phyloP scores from a whole-genome alignment of 2,888 invertebrate species.

The Noctua comes region DNA sequence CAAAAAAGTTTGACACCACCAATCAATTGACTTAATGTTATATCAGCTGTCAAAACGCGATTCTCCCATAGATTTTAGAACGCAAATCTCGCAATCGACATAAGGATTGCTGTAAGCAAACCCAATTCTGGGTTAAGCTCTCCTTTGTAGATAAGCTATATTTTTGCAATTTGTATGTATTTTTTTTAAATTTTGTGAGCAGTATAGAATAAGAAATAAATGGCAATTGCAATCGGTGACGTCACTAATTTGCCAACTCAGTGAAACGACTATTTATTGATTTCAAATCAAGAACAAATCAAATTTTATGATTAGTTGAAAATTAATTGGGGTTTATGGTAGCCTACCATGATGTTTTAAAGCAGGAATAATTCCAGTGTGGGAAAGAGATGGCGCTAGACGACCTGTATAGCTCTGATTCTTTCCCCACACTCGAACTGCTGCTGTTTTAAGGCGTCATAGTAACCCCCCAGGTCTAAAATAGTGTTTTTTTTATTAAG shows the following conservation, averaged over 20 bases:
- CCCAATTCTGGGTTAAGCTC: background rate
- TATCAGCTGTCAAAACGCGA: background rate
- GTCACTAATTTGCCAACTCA: background rate
- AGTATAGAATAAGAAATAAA: background rate
- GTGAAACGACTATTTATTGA: background rate
- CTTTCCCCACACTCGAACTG: too few species aligned
- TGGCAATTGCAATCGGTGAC: background rate
- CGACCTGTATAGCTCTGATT: too few species aligned
- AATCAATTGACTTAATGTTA: background rate
- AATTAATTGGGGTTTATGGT: background rate
- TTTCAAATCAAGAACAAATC: background rate
- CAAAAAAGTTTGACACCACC: background rate
- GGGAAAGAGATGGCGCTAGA: too few species aligned
- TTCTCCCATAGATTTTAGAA: background rate
- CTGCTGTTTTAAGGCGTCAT: too few species aligned
- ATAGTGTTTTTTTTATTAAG: background rate
- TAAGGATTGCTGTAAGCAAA: background rate
- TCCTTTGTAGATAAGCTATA: background rate
- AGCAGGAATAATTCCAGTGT: too few species aligned
- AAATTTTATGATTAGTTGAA: background rate
- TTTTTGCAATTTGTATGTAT: background rate
- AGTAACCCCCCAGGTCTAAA: background rate
- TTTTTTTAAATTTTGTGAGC: background rate
- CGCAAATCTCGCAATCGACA: too few species aligned
- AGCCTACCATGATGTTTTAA: too few species aligned